These are phyloP conservation scores for Heliconius melpomene DNA, from an alignment of 1,140 invertebrate species.

Conservation along the genomic window DNA sequence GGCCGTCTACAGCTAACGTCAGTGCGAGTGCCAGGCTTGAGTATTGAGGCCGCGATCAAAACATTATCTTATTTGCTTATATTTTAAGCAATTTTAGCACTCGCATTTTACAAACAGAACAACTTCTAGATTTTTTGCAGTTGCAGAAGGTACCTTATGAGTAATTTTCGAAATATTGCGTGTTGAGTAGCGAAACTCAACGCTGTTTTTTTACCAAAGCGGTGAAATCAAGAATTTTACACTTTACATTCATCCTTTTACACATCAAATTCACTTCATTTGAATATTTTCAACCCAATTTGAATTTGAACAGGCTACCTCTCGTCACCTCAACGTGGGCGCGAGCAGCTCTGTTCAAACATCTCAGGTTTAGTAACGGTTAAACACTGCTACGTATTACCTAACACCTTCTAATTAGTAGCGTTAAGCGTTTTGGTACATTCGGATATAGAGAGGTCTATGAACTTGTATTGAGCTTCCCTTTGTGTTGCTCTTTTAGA, in stretches of 20 bases:
- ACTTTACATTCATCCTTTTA: too few relatives aligned
- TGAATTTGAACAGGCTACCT: background rate
- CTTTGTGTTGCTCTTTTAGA: slow-evolving; percentile 30
- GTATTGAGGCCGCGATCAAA: background rate
- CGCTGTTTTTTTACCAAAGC: too few relatives aligned
- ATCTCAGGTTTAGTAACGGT: slow-evolving; percentile 35
- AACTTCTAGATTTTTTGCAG: too few relatives aligned
- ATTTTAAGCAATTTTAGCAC: too few relatives aligned
- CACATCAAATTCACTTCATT: too few relatives aligned
- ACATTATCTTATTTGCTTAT: background rate
- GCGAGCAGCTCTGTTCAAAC: slow-evolving; percentile 35
- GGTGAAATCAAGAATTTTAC: too few relatives aligned
- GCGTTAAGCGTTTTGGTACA: slow-evolving; percentile 69
- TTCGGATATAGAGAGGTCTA: slow-evolving; percentile 63
- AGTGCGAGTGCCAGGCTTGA: background rate
- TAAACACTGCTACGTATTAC: slow-evolving; percentile 67
- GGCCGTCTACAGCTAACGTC: too few relatives aligned
- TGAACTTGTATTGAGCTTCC: slow-evolving; percentile 35
- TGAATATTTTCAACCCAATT: too few relatives aligned
- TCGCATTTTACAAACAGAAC: too few relatives aligned
- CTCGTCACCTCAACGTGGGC: slow-evolving; percentile 24
- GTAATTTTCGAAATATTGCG: too few relatives aligned
- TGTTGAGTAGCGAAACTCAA: too few relatives aligned
- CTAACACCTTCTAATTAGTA: slow-evolving; percentile 76
- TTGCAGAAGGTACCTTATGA: too few relatives aligned